A percentile compares a stretch with the other conserved stretches of the same genome.
Evolutionary conservation across 2,797 vertebrate genomes (phyloP).

Genomic region (Xenops minutus): DNA sequence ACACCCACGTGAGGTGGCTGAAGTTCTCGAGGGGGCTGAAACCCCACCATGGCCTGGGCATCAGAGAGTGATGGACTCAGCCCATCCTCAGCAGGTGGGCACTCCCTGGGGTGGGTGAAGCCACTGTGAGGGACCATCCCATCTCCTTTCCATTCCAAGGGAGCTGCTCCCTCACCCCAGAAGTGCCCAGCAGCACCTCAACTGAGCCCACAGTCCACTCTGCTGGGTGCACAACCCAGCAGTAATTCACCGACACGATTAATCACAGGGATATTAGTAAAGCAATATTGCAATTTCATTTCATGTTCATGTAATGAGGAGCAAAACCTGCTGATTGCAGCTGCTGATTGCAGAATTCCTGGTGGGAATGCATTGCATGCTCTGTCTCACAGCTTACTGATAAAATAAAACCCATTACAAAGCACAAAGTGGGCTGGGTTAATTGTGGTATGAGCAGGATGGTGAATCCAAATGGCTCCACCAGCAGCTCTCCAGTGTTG

Average conservation of each 20-base stretch:
- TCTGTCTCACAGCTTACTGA: neutral
- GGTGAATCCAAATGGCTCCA: neutral
- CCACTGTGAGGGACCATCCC: fast-evolving
- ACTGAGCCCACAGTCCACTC: fast-evolving
- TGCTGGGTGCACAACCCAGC: fast-evolving
- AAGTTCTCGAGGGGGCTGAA: neutral
- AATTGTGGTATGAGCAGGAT: neutral
- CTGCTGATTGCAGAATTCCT: slow-evolving; percentile 34
- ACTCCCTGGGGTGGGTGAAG: fast-evolving
- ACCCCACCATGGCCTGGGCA: fast-evolving
- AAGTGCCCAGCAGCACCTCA: neutral
- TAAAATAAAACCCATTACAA: slow-evolving; percentile 20
- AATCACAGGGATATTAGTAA: neutral
- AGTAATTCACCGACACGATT: neutral
- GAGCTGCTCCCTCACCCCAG: fast-evolving
- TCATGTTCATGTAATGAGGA: slow-evolving; percentile 2
- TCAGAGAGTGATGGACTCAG: fast-evolving
- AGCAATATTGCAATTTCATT: neutral
- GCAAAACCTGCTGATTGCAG: slow-evolving; percentile 1
- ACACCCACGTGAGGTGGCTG: neutral
- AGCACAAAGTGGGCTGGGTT: neutral
- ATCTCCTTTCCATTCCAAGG: fast-evolving
- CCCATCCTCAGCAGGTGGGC: neutral
- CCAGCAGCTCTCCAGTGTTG: neutral
- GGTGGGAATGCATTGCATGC: neutral